Conservation (phyloP, 2,888 invertebrate species). For the Drosophila mimetica region DNA sequence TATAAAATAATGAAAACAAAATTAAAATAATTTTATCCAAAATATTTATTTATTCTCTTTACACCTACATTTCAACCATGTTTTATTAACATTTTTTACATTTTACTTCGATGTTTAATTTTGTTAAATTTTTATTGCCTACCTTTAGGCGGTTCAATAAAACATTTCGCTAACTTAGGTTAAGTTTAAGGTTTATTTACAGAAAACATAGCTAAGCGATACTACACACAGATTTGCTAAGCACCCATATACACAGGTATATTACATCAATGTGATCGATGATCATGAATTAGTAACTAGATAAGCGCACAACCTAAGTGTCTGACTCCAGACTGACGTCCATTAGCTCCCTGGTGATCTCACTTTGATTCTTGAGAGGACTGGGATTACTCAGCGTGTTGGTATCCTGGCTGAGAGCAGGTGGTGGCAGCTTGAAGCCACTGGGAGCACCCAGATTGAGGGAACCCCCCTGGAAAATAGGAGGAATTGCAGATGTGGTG, state of each 20-base stretch:
- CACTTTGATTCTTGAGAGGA: constrained; percentile 60
- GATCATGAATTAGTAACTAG: constrained; percentile 25
- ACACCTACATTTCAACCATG: no score
- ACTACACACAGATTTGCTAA: constrained; percentile 31
- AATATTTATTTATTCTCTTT: no score
- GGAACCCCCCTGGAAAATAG: constrained; percentile 25
- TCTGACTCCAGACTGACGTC: constrained; percentile 86
- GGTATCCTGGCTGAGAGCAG: constrained; percentile 50
- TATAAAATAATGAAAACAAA: no score
- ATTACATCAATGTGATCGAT: background rate
- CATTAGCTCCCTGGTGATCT: constrained; percentile 87
- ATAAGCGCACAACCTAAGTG: constrained; percentile 49
- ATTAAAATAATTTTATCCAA: no score
- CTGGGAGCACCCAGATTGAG: constrained; percentile 45
- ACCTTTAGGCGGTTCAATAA: background rate
- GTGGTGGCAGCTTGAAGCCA: constrained; percentile 61
- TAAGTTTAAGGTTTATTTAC: constrained; percentile 33
- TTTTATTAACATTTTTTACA: constrained; percentile 2
- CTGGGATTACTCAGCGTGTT: constrained; percentile 33
- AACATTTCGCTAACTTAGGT: background rate
- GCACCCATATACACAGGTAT: constrained; percentile 19
- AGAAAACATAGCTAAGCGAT: constrained; percentile 23
- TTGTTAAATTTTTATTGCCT: background rate
- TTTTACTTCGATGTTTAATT: background rate
- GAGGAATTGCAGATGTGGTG: constrained; percentile 29